Evolutionary conservation across 2,113 vertebrate species (phyloP).

Genomic region (Notothenia rossii): DNA sequence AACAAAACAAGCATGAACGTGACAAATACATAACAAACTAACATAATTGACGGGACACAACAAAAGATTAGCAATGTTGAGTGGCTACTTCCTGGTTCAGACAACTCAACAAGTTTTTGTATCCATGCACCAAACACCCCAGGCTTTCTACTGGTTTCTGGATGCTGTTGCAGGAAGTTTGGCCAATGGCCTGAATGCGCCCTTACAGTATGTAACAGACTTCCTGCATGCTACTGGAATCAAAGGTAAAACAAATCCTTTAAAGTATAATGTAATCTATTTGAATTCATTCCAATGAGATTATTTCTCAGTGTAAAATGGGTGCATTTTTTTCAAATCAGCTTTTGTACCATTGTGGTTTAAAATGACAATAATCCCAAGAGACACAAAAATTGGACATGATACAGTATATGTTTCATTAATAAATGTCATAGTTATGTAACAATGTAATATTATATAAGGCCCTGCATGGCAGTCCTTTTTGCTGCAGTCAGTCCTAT

Average conservation of each 20-base stretch:
- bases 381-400: neutral
- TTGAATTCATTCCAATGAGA: neutral
- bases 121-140: neutral
- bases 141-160: neutral
- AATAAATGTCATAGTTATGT: neutral
- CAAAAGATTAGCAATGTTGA: too few relatives aligned
- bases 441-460: neutral
- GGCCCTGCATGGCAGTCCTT: neutral
- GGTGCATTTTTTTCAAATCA: neutral
- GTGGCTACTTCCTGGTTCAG: too few relatives aligned
- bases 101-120: neutral
- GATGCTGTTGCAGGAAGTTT: neutral
- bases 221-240: constrained; percentile 3
- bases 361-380: neutral
- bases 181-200: neutral
- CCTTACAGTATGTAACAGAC: neutral
- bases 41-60: too few relatives aligned
- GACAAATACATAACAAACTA: too few relatives aligned
- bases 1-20: too few relatives aligned
- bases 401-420: neutral
- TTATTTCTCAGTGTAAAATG: neutral
- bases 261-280: neutral
- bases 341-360: neutral
- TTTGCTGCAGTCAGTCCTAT: too few relatives aligned
- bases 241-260: neutral